Evolutionary conservation across 2,888 invertebrate species (phyloP).

Genomic region (Archaeoteleia sp.): DNA sequence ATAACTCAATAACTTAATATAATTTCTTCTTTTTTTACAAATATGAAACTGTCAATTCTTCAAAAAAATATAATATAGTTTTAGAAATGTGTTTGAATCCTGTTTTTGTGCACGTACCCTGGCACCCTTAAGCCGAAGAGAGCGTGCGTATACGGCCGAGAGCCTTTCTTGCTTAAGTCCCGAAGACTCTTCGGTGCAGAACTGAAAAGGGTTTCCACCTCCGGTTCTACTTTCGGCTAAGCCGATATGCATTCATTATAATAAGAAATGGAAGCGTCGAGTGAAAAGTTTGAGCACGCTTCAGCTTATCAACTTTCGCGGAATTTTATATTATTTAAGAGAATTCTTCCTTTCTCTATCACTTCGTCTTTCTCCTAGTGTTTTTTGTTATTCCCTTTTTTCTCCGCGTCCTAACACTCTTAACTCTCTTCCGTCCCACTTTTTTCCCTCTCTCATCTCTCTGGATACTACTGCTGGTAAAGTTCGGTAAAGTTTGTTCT

Average conservation of each 20-base stretch:
- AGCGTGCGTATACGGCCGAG: slow-evolving; percentile 23
- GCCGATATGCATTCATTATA: slow-evolving; percentile 75
- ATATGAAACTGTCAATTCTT: too few species aligned
- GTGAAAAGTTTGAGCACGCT: slow-evolving; percentile 67
- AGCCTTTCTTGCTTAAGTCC: slow-evolving; percentile 56
- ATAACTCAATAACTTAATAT: too few species aligned
- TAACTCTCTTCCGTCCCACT: slow-evolving; percentile 31
- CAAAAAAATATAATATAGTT: too few species aligned
- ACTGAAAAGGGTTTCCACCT: slow-evolving; percentile 68
- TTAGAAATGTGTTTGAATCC: slow-evolving; percentile 47
- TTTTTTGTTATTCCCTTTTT: slow-evolving; percentile 51
- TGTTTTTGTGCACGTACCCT: slow-evolving; percentile 28
- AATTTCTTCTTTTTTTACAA: too few species aligned
- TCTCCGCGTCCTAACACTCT: slow-evolving; percentile 37
- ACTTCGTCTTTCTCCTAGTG: slow-evolving; percentile 51
- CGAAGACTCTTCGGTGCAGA: slow-evolving; percentile 58
- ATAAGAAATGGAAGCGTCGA: slow-evolving; percentile 70
- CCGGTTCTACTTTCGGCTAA: slow-evolving; percentile 67
- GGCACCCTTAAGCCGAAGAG: slow-evolving; percentile 44
- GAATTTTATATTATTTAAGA: slow-evolving; percentile 74
- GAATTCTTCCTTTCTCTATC: slow-evolving; percentile 59
- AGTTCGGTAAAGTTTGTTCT: slow-evolving; percentile 68
- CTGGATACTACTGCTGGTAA: slow-evolving; percentile 56
- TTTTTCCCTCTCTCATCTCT: slow-evolving; percentile 38
- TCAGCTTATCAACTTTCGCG: slow-evolving; percentile 72